Conservation (phyloP, 2,113 vertebrate genomes). For the Chroicocephalus ridibundus region DNA sequence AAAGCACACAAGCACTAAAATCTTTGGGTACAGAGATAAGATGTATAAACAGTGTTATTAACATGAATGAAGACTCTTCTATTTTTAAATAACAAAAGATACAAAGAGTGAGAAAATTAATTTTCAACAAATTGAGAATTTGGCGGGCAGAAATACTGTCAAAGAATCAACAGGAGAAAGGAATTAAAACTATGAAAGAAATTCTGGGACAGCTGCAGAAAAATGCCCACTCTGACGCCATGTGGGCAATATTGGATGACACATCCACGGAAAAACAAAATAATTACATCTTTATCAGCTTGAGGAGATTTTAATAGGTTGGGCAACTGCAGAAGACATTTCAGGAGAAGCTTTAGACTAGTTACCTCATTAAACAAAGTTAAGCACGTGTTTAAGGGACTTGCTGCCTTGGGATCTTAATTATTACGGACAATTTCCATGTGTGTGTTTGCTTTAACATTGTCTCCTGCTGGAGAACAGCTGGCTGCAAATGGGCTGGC, state of each 20-base stretch:
- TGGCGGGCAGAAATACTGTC: background rate
- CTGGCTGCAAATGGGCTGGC: slow-evolving; percentile 57
- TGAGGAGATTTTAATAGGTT: background rate
- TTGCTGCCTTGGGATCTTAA: slow-evolving; percentile 21
- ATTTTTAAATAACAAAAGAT: background rate
- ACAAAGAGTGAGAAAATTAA: background rate
- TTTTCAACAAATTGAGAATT: background rate
- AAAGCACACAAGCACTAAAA: background rate
- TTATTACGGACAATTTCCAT: background rate
- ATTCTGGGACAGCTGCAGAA: background rate
- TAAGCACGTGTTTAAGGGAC: background rate
- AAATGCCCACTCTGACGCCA: background rate
- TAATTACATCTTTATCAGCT: background rate
- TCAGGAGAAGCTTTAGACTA: background rate
- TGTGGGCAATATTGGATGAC: background rate
- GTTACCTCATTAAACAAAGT: background rate
- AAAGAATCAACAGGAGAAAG: background rate
- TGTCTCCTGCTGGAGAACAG: slow-evolving; percentile 38
- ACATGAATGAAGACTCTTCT: background rate
- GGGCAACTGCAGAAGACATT: background rate
- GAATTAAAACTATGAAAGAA: slow-evolving; percentile 5
- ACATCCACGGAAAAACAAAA: background rate
- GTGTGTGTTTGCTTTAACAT: slow-evolving; percentile 12
- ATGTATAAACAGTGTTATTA: background rate
- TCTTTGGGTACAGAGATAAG: background rate